These are phyloP conservation scores for Sebastes diaconus DNA, from an alignment of 2,797 vertebrate genomes.

Conservation along the genomic window DNA sequence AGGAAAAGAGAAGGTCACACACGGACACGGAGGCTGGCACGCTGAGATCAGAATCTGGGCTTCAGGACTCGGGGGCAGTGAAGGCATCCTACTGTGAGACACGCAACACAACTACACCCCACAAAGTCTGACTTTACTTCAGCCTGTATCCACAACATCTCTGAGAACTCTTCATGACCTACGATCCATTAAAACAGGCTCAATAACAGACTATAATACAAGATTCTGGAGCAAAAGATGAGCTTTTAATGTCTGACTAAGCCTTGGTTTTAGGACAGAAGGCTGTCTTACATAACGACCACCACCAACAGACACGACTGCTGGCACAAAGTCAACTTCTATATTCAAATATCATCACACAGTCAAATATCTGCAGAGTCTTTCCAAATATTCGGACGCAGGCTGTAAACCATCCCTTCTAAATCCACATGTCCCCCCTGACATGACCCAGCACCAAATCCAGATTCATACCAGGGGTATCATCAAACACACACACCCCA, in stretches of 20 bases:
- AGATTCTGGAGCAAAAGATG: constrained; percentile 1
- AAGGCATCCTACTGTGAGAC: constrained; percentile 19
- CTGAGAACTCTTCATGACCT: neutral
- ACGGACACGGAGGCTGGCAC: constrained; percentile 41
- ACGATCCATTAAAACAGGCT: neutral
- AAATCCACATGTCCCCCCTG: neutral
- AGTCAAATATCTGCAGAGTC: neutral
- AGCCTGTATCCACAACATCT: neutral
- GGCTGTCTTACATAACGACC: constrained; percentile 17
- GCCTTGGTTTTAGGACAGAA: constrained; percentile 6
- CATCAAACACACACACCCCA: neutral
- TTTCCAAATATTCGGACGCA: neutral
- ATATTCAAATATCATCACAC: constrained; percentile 5
- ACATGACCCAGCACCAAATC: neutral
- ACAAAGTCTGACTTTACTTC: constrained; percentile 7
- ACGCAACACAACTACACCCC: constrained; percentile 17
- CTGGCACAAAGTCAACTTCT: neutral
- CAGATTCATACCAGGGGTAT: neutral
- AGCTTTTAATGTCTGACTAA: neutral
- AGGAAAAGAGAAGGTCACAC: constrained; percentile 68
- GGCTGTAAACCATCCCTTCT: neutral
- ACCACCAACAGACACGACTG: neutral
- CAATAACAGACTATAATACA: neutral
- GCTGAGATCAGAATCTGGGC: constrained; percentile 31
- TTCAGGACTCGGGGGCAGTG: constrained; percentile 24